phyloP scores from a whole-genome alignment of 2,113 vertebrate species.

The Otus sunia region DNA sequence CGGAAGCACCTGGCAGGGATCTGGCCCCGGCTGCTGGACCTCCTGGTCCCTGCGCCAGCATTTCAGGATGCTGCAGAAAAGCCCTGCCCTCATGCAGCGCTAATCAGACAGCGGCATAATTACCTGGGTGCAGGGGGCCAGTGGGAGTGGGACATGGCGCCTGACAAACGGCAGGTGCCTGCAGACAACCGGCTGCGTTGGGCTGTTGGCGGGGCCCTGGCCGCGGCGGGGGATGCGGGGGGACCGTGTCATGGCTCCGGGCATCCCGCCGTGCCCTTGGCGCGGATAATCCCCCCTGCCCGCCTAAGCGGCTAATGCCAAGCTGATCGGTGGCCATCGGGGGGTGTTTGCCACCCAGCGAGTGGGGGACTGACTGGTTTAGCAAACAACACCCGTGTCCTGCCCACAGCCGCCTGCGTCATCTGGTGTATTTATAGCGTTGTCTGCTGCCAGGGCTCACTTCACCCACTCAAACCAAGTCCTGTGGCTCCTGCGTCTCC shows the following conservation, averaged over 20 bases:
- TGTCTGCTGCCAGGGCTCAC: accelerated
- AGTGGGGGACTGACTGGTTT: neutral
- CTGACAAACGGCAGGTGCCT: neutral
- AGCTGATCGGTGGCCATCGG: neutral
- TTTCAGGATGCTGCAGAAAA: neutral
- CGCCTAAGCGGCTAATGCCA: accelerated
- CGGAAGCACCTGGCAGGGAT: too few relatives aligned
- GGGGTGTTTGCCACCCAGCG: neutral
- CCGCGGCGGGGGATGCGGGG: accelerated
- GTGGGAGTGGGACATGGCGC: neutral
- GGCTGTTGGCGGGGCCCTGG: neutral
- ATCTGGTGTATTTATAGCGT: accelerated
- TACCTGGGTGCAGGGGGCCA: accelerated
- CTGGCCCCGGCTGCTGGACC: neutral
- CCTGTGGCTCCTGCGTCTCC: neutral
- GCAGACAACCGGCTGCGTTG: accelerated
- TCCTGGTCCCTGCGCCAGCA: neutral
- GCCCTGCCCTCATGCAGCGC: neutral
- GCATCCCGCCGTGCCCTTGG: neutral
- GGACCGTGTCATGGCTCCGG: accelerated
- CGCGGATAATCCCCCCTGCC: neutral
- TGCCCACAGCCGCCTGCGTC: accelerated
- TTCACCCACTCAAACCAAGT: neutral
- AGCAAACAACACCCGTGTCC: neutral
- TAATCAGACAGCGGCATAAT: neutral